These are phyloP conservation scores for Ethmia dodecea DNA, from an alignment of 2,888 invertebrate genomes.

Conservation along the genomic window DNA sequence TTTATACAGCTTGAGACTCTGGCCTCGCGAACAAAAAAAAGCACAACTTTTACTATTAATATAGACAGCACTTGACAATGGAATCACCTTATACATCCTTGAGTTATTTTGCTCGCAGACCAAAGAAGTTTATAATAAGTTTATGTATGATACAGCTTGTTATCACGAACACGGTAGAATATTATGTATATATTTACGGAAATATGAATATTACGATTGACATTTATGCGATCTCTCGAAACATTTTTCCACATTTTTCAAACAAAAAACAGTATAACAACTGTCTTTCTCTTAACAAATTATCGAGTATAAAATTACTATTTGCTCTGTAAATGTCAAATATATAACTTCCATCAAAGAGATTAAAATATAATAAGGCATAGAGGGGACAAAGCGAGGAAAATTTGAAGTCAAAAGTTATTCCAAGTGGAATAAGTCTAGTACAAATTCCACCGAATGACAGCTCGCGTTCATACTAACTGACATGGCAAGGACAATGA, in stretches of 20 bases:
- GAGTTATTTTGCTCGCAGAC: slow-evolving; percentile 13
- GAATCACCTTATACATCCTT: slow-evolving; percentile 5
- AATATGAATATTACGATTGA: slow-evolving; percentile 7
- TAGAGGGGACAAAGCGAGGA: no score
- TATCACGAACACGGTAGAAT: slow-evolving; percentile 25
- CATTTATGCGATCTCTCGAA: no score
- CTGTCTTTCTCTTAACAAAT: no score
- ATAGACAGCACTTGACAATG: not conserved
- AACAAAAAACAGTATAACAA: not conserved
- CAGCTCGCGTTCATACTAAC: no score
- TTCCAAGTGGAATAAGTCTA: no score
- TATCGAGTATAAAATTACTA: slow-evolving; percentile 55
- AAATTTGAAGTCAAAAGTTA: no score
- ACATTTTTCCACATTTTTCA: not conserved
- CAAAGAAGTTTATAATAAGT: slow-evolving; percentile 17
- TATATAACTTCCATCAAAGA: no score
- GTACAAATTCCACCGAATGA: no score
- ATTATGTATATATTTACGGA: slow-evolving; percentile 15
- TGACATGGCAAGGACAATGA: no score
- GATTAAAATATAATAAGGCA: no score
- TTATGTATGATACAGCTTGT: slow-evolving; percentile 41
- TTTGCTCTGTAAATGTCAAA: no score
- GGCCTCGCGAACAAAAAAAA: slow-evolving; percentile 16
- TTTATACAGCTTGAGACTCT: slow-evolving; percentile 14
- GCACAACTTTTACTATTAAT: not conserved